phyloP scores from a whole-genome alignment of 2,797 vertebrate genomes.

The Uromys caudimaculatus region DNA sequence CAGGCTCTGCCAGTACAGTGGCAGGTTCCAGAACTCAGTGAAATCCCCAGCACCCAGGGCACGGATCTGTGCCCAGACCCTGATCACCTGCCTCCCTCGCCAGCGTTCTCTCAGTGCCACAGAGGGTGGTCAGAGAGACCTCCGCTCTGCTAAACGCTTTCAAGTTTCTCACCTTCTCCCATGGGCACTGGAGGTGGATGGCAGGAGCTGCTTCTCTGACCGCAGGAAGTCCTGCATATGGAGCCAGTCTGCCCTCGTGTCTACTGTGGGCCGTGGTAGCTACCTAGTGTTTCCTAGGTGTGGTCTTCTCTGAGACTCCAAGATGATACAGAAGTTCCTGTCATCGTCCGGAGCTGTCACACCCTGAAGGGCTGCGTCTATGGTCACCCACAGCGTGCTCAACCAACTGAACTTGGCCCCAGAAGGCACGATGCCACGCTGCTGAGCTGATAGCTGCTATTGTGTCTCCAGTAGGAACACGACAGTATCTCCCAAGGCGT shows the following conservation, averaged over 20 bases:
- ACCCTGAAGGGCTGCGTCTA: accelerated
- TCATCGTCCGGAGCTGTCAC: accelerated
- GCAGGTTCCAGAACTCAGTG: not conserved
- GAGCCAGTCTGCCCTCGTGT: too few species aligned
- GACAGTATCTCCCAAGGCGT: not conserved
- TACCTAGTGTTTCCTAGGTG: not conserved
- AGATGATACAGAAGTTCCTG: accelerated
- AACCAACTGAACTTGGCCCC: not conserved
- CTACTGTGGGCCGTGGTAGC: not conserved
- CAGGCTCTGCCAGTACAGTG: not conserved
- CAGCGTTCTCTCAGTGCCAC: too few species aligned
- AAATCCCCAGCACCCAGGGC: not conserved
- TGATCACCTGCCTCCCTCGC: not conserved
- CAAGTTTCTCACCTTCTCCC: not conserved
- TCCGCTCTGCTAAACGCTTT: not conserved
- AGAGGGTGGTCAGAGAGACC: too few species aligned
- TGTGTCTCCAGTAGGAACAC: too few species aligned
- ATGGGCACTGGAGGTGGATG: not conserved
- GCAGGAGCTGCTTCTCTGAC: not conserved
- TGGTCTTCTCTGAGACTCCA: not conserved
- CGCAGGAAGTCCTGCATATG: not conserved
- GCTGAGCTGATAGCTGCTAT: not conserved
- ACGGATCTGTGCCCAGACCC: not conserved
- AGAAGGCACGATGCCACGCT: not conserved
- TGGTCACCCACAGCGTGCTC: not conserved